These are phyloP conservation scores for Rhodinocichla rosea DNA, from an alignment of 2,113 vertebrate species.

Conservation along the genomic window DNA sequence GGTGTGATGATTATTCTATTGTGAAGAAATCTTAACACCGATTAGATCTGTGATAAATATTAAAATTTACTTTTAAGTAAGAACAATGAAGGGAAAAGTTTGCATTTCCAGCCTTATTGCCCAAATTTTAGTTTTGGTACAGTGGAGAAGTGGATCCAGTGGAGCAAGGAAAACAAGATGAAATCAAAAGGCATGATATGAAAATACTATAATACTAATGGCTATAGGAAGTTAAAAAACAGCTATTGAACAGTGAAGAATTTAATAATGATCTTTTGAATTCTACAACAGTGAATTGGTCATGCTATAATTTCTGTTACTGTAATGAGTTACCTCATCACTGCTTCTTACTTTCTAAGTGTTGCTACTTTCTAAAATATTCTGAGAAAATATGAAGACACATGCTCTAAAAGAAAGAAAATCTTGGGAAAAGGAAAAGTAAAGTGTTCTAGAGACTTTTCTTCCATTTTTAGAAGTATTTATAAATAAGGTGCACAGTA, in stretches of 20 bases:
- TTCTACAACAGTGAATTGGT: neutral
- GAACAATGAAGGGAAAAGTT: neutral
- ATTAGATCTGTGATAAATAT: neutral
- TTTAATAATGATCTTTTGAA: neutral
- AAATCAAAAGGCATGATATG: neutral
- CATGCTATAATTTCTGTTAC: neutral
- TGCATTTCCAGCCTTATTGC: neutral
- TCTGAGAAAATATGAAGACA: neutral
- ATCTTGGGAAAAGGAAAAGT: neutral
- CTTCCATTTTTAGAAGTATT: neutral
- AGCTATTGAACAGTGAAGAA: neutral
- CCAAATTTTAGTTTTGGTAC: neutral
- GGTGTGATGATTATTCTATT: neutral
- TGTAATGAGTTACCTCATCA: neutral
- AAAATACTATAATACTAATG: neutral
- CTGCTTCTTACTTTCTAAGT: neutral
- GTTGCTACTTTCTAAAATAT: neutral
- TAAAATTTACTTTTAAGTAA: neutral
- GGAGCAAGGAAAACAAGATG: neutral
- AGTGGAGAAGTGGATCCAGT: neutral
- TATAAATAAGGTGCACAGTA: neutral
- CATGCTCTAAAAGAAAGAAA: neutral
- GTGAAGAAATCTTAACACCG: neutral
- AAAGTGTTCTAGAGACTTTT: neutral
- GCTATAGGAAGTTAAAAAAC: neutral